These are phyloP conservation scores for Dicaeum eximium DNA, from an alignment of 2,113 vertebrate species.

Conservation along the genomic window DNA sequence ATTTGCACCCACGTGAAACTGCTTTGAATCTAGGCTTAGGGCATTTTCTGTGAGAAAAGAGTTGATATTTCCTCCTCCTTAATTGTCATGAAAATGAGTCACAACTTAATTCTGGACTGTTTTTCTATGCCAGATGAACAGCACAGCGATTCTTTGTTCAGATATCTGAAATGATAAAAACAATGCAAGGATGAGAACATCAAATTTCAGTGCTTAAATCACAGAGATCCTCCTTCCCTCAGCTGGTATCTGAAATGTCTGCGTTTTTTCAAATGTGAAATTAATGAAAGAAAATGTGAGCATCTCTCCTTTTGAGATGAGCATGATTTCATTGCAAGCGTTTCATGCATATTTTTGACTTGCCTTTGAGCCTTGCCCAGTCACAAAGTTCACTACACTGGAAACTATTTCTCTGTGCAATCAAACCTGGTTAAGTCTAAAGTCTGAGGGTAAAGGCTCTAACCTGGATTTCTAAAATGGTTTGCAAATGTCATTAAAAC, in stretches of 20 bases:
- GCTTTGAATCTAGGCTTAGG: not conserved
- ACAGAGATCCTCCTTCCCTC: not conserved
- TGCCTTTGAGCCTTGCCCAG: not conserved
- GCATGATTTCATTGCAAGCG: not conserved
- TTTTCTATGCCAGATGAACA: not conserved
- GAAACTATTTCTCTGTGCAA: not conserved
- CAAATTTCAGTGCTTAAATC: not conserved
- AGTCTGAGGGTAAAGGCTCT: not conserved
- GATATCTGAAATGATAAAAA: not conserved
- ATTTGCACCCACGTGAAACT: not conserved
- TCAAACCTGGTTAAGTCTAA: not conserved
- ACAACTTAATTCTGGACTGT: not conserved
- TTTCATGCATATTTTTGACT: not conserved
- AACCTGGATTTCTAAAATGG: not conserved
- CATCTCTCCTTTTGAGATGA: not conserved
- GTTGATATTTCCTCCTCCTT: not conserved
- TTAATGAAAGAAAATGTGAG: not conserved
- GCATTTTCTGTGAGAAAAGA: not conserved
- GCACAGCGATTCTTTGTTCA: not conserved
- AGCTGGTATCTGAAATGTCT: not conserved
- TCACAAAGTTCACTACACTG: not conserved
- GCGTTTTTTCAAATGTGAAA: not conserved
- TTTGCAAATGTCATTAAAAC: not conserved
- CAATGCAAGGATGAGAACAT: not conserved
- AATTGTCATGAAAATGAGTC: conserved; percentile 6